These are phyloP conservation scores for Piezodorus guildinii DNA, from an alignment of 1,140 invertebrate species.

Conservation along the genomic window DNA sequence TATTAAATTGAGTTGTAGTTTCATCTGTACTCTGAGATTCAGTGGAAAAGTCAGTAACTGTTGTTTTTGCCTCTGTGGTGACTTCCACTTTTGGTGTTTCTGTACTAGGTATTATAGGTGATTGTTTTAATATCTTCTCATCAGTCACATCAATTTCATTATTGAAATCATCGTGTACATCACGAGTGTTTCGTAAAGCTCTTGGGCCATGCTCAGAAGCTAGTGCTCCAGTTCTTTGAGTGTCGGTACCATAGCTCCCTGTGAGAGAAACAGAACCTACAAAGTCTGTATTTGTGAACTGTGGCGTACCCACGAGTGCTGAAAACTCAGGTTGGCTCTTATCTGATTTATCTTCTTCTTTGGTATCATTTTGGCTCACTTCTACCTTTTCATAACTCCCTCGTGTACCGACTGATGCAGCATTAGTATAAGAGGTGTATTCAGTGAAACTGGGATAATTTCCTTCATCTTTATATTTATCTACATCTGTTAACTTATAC, in stretches of 20 bases:
- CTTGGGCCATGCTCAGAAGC: constrained; percentile 41
- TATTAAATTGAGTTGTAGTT: constrained; percentile 12
- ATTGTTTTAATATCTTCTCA: constrained; percentile 20
- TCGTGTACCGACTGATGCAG: constrained; percentile 26
- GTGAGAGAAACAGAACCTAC: constrained; percentile 23
- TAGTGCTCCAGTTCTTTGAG: constrained; percentile 30
- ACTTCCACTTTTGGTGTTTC: constrained; percentile 22
- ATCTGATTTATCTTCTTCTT: constrained; percentile 25
- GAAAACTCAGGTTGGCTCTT: constrained; percentile 27
- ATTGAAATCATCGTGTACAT: constrained; percentile 21
- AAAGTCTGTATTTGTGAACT: constrained; percentile 20
- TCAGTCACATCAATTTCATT: constrained; percentile 25
- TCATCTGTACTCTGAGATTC: neutral
- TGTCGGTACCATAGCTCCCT: constrained; percentile 25
- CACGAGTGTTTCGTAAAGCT: constrained; percentile 28
- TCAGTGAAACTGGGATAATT: constrained; percentile 22
- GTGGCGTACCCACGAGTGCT: constrained; percentile 21
- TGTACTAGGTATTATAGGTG: neutral
- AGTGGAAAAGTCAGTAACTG: constrained; percentile 17
- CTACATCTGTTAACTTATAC: constrained; percentile 15
- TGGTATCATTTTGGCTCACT: neutral
- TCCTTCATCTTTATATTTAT: neutral
- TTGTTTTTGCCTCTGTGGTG: constrained; percentile 27
- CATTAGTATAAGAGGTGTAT: constrained; percentile 27
- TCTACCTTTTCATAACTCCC: constrained; percentile 2